phyloP scores from a whole-genome alignment of 2,888 invertebrate species.

The Dolichopus griseipennis region DNA sequence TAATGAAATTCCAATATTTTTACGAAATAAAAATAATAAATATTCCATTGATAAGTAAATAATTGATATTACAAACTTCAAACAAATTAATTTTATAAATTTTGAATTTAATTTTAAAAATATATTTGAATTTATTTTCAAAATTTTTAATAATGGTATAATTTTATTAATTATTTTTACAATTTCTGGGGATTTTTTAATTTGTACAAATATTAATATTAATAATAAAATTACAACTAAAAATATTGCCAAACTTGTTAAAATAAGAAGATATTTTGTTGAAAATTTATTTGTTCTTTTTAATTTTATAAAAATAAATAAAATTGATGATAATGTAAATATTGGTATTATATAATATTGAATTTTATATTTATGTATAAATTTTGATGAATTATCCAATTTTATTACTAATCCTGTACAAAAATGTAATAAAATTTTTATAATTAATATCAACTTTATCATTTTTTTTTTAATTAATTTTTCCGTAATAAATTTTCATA shows the following conservation, averaged over 20 bases:
- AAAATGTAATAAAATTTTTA: background rate
- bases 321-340: background rate
- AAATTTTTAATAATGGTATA: background rate
- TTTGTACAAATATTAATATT: background rate
- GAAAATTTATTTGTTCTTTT: background rate
- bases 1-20: background rate
- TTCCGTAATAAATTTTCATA: too few relatives aligned
- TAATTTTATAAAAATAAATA: background rate
- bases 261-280: background rate
- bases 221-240: background rate
- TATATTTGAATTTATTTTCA: background rate
- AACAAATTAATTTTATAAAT: background rate
- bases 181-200: background rate
- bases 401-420: background rate
- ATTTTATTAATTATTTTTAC: background rate
- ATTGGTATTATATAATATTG: background rate
- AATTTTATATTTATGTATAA: background rate
- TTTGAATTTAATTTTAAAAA: background rate
- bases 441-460: background rate
- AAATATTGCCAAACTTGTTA: background rate
- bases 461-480: background rate
- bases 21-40: background rate
- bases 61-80: background rate
- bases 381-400: background rate
- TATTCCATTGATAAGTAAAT: background rate